Percentiles rank a stretch among this genome's conserved stretches.
These are phyloP conservation scores for Alfaro cultratus DNA, from an alignment of 2,797 vertebrate genomes.

Conservation along the genomic window DNA sequence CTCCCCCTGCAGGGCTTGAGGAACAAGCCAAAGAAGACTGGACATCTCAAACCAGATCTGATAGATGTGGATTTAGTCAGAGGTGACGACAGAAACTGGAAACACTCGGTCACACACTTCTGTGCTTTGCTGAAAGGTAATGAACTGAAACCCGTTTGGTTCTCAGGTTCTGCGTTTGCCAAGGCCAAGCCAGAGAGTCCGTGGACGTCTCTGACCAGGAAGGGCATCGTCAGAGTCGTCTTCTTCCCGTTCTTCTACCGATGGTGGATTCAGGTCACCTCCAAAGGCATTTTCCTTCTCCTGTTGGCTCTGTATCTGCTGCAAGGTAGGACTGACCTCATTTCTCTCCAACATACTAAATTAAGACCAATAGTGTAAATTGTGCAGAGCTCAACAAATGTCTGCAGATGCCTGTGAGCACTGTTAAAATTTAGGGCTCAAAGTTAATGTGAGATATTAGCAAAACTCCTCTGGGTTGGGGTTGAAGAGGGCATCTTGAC, in stretches of 20 bases:
- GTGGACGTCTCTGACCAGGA: conserved; percentile 98
- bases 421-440: background rate
- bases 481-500: background rate
- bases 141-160: background rate
- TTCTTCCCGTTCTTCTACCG: conserved; percentile 97
- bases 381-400: too few relatives aligned
- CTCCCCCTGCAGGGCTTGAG: conserved; percentile 88
- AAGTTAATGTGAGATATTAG: too few relatives aligned
- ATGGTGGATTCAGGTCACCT: conserved; percentile 99
- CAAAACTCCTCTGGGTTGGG: too few relatives aligned
- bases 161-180: conserved; percentile 95
- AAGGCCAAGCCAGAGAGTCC: conserved; percentile 99
- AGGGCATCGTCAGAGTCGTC: conserved; percentile 96
- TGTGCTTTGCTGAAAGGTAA: background rate
- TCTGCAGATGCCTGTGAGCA: background rate
- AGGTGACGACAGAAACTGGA: conserved; percentile 78
- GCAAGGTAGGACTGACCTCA: conserved; percentile 83
- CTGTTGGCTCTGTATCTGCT: conserved; percentile 94
- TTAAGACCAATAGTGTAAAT: background rate
- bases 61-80: conserved; percentile 98
- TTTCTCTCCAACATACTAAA: background rate
- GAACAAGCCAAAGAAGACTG: conserved; percentile 99
- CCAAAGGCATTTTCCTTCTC: conserved; percentile 92
- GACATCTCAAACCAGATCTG: conserved; percentile 97
- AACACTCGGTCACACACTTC: background rate